Evolutionary conservation across 2,113 vertebrate genomes (phyloP), one percentile per base, ranked within the genome.

Genomic region (Zosterops borbonicus): DNA sequence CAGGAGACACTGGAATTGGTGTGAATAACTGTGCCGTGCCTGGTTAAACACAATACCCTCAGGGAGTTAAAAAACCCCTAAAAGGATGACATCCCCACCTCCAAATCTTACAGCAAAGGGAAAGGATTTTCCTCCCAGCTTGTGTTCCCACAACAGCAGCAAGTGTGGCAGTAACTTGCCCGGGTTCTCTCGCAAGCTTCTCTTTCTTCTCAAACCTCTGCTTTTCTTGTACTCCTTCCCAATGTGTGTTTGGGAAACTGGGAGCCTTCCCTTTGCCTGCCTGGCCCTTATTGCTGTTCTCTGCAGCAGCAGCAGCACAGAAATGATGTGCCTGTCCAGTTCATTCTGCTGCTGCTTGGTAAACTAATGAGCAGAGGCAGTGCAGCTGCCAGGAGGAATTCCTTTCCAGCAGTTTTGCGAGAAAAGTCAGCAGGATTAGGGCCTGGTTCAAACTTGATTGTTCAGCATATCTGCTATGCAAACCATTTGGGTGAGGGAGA

Each of bases 391-490:
- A 91, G 94, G 91, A 95, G 87, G 95, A 97, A 97, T 96, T 97
- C 96, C 96, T 96, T 95, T 97, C 94, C 94, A 95, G 95, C 91
- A 96, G 96, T 95, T 97, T 29, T 89, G 94, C 4, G 41, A 95
- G 91, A 65, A 89, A 94, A 96, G 95, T 97, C 96, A 96, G 96
- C 96, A 89, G 95, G 96, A 95, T 97, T 97, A 96, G 77, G 95
- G 95, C 92, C 91, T 91, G 87, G 95, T 96, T 96, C 93, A 92
- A 95, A 97, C 94, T 94, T 96, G 95, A 94, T 92, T 92, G 91
- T 96, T 97, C 96, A 97, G 94, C 96, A 91, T 12, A 97, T 97
- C 92, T 96, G 95, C 95, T 95, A 92, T 95, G 94, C 95, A 97
- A 97, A 96, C 95, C 83, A 50, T 96, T 96, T 95, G 94, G 84